These are phyloP conservation scores for Pogonognathellus flavescens DNA, from an alignment of 1,140 invertebrate genomes.

Conservation along the genomic window DNA sequence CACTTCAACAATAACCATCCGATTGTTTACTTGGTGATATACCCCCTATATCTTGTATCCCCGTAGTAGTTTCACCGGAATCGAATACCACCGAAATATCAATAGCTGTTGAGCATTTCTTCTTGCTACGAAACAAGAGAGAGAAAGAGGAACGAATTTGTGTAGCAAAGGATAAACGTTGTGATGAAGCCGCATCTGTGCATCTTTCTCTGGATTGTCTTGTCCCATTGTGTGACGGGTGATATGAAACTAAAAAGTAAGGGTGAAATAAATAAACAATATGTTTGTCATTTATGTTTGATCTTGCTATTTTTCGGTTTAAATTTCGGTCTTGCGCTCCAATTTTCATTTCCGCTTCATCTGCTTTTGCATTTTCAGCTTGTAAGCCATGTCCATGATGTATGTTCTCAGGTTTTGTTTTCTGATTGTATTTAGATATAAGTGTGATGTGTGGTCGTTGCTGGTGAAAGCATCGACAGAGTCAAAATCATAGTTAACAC, in stretches of 20 bases:
- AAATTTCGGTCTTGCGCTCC: not conserved
- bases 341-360: not conserved
- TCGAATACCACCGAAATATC: no score
- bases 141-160: not conserved
- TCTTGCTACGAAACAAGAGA: not conserved
- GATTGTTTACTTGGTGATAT: no score
- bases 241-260: constrained; percentile 17
- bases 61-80: no score
- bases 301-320: constrained; percentile 16
- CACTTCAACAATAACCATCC: no score
- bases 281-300: not conserved
- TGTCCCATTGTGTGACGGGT: constrained; percentile 27
- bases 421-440: no score
- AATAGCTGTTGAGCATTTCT: no score
- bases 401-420: not conserved
- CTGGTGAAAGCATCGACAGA: no score
- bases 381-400: not conserved
- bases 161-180: not conserved
- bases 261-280: not conserved
- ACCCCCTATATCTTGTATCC: no score
- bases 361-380: not conserved
- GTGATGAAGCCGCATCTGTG: constrained; percentile 32
- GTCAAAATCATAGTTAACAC: no score
- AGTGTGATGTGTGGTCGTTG: no score
- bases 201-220: constrained; percentile 26